Conservation (phyloP, 2,797 vertebrate species). For the Champsocephalus esox region DNA sequence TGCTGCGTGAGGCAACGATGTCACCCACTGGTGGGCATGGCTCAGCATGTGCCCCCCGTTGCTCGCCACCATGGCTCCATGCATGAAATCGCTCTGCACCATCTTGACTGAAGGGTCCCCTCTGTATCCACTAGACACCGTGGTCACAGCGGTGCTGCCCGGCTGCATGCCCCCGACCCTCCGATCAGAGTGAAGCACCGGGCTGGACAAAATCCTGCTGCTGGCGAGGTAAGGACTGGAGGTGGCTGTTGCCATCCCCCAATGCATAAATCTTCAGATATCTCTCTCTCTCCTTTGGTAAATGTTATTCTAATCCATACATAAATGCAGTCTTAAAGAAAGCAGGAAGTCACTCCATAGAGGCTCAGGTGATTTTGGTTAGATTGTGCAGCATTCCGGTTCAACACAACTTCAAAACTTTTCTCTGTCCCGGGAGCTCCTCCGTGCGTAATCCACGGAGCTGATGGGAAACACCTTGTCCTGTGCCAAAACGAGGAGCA, state of each 20-base stretch:
- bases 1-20: slow-evolving; percentile 93
- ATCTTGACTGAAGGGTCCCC: slow-evolving; percentile 94
- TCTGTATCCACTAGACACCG: slow-evolving; percentile 91
- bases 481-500: slow-evolving; percentile 27
- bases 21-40: slow-evolving; percentile 98
- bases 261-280: slow-evolving; percentile 74
- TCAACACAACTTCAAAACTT: slow-evolving; percentile 65
- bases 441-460: slow-evolving; percentile 69
- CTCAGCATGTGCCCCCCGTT: slow-evolving; percentile 97
- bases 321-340: slow-evolving; percentile 32
- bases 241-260: slow-evolving; percentile 93
- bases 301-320: slow-evolving; percentile 60
- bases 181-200: slow-evolving; percentile 92
- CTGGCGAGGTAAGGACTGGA: slow-evolving; percentile 94
- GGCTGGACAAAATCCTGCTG: slow-evolving; percentile 91
- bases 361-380: slow-evolving; percentile 1
- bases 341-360: slow-evolving; percentile 44
- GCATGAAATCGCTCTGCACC: slow-evolving; percentile 98
- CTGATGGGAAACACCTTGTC: slow-evolving; percentile 42
- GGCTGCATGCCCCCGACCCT: slow-evolving; percentile 92
- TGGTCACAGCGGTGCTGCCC: slow-evolving; percentile 90
- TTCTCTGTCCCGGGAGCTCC: slow-evolving; percentile 60
- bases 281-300: slow-evolving; percentile 44
- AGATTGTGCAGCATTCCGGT: slow-evolving; percentile 31
- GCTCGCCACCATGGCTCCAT: slow-evolving; percentile 93